Evolutionary conservation across 1,140 invertebrate species (phyloP).

Genomic region (Chironomus tepperi): DNA sequence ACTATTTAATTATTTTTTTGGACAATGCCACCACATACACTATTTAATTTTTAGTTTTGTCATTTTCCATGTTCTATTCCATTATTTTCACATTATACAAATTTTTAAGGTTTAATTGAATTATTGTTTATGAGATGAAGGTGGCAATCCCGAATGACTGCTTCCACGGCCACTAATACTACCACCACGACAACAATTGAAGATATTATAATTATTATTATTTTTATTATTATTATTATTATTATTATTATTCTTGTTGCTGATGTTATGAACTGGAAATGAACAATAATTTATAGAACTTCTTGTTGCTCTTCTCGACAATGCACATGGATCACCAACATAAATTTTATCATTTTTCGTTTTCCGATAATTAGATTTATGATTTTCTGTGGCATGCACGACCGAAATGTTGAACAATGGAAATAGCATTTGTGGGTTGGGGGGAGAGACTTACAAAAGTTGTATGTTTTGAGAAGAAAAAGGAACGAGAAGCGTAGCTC

Average conservation of each 20-base stretch:
- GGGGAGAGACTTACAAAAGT: background rate
- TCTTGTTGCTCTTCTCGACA: background rate
- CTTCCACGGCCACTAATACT: background rate
- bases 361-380: conserved; percentile 3
- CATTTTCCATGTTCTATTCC: background rate
- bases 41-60: no score
- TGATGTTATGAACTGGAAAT: background rate
- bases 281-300: background rate
- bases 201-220: no score
- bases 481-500: background rate
- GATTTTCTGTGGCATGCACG: background rate
- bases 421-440: background rate
- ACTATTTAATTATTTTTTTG: background rate
- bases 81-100: background rate
- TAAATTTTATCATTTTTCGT: conserved; percentile 6
- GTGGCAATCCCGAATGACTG: background rate
- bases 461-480: background rate
- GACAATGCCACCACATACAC: no score
- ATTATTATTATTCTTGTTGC: no score
- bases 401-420: background rate
- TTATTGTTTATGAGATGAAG: background rate
- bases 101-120: background rate
- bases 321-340: background rate
- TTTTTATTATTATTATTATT: no score
- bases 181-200: no score